Percentiles rank a stretch among this genome's conserved stretches.
phyloP scores from a whole-genome alignment of 2,888 invertebrate genomes.

The Gonocerus acuteangulatus region DNA sequence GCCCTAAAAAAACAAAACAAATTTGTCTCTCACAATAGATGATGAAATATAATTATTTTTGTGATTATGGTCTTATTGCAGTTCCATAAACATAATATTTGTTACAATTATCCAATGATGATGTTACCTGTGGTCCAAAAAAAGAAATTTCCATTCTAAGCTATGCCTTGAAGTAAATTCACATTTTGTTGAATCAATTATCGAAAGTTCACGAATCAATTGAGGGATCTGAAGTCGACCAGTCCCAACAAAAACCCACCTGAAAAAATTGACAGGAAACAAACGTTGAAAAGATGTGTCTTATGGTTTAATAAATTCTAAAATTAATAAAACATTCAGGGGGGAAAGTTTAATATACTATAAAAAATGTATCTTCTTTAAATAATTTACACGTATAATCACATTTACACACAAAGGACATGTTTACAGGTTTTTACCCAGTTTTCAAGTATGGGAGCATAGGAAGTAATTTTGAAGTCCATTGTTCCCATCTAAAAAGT shows the following conservation, averaged over 20 bases:
- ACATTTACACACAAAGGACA: too few species aligned
- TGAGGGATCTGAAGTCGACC: constrained; percentile 74
- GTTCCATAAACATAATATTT: too few species aligned
- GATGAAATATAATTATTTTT: constrained; percentile 1
- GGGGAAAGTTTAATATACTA: too few species aligned
- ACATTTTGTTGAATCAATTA: constrained; percentile 64
- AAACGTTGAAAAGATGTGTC: background rate
- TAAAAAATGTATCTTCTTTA: too few species aligned
- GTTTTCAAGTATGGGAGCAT: too few species aligned
- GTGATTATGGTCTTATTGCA: background rate
- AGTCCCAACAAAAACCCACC: constrained; percentile 72
- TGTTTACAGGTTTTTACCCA: too few species aligned
- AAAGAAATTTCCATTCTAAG: constrained; percentile 92
- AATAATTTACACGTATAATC: too few species aligned
- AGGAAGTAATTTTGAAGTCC: too few species aligned
- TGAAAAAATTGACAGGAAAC: constrained; percentile 40
- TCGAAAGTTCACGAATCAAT: constrained; percentile 74
- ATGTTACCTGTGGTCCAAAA: constrained; percentile 66
- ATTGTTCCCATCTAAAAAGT: too few species aligned
- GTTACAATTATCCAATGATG: background rate
- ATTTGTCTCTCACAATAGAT: background rate
- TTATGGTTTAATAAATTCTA: too few species aligned
- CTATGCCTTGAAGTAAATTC: constrained; percentile 91
- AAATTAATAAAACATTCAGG: background rate
- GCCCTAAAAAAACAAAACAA: constrained; percentile 50